These are phyloP conservation scores for Acanthis flammea DNA, from an alignment of 2,797 vertebrate species.

Conservation along the genomic window DNA sequence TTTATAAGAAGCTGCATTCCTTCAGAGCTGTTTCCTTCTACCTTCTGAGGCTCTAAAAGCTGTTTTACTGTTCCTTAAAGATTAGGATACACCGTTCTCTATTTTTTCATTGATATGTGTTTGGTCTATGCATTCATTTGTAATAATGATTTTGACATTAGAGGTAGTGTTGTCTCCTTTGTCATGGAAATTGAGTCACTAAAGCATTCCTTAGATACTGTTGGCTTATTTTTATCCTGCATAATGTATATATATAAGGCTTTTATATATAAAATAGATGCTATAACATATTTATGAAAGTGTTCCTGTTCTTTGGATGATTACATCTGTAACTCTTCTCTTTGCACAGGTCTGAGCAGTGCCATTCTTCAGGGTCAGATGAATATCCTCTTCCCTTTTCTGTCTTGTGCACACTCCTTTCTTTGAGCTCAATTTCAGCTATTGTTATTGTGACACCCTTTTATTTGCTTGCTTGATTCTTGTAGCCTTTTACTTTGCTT, in stretches of 20 bases:
- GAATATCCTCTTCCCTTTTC: neutral
- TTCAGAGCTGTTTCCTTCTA: neutral
- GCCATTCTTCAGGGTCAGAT: neutral
- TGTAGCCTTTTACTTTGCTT: neutral
- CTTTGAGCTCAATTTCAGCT: neutral
- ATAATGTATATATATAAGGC: neutral
- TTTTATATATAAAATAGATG: neutral
- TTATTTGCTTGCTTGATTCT: neutral
- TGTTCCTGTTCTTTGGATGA: neutral
- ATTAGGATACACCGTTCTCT: neutral
- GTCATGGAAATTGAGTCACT: neutral
- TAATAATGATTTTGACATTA: neutral
- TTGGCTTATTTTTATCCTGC: neutral
- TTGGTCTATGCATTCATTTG: neutral
- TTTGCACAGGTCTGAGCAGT: neutral
- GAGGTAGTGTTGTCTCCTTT: neutral
- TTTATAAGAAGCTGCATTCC: neutral
- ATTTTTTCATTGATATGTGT: neutral
- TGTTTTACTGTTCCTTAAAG: neutral
- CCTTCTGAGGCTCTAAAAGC: neutral
- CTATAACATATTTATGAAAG: neutral
- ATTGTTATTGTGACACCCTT: neutral
- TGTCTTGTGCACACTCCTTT: neutral
- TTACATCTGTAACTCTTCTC: neutral
- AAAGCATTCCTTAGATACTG: neutral